Percentiles rank a stretch among this genome's conserved stretches.
phyloP scores from a whole-genome alignment of 2,113 vertebrate genomes.

The Ceratotherium simum region DNA sequence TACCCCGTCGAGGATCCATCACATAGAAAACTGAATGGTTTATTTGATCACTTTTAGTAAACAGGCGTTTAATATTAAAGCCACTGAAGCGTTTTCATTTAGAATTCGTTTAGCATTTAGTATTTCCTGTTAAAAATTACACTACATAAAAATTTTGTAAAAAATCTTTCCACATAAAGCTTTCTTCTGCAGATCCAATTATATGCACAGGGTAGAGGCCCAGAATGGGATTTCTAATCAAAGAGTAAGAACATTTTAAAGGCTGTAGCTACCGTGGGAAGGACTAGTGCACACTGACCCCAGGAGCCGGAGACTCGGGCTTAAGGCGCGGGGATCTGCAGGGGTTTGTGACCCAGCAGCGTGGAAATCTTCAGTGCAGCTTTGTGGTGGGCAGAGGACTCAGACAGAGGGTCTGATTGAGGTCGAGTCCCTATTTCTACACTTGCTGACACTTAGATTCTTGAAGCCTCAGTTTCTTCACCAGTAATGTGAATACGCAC shows the following conservation, averaged over 20 bases:
- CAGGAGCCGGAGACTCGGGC: neutral
- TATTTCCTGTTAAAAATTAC: neutral
- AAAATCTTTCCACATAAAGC: neutral
- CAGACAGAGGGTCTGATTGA: neutral
- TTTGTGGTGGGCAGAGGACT: neutral
- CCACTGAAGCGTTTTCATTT: neutral
- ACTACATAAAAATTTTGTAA: neutral
- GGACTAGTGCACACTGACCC: neutral
- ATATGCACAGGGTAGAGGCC: neutral
- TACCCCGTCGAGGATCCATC: neutral
- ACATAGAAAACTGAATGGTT: neutral
- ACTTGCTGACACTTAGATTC: neutral
- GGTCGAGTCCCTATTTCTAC: neutral
- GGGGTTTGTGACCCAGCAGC: neutral
- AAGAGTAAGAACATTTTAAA: neutral
- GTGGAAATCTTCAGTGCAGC: neutral
- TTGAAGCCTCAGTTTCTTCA: neutral
- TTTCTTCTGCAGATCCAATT: neutral
- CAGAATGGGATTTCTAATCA: neutral
- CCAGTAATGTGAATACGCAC: neutral
- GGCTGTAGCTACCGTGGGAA: neutral
- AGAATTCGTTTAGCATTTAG: neutral
- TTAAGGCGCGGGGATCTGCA: neutral
- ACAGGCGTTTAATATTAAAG: neutral
- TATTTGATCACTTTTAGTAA: conserved; percentile 39